A percentile compares a stretch with the other conserved stretches of the same genome.
Evolutionary conservation across 2,888 invertebrate genomes (phyloP).

Genomic region (Xestia ashworthii): DNA sequence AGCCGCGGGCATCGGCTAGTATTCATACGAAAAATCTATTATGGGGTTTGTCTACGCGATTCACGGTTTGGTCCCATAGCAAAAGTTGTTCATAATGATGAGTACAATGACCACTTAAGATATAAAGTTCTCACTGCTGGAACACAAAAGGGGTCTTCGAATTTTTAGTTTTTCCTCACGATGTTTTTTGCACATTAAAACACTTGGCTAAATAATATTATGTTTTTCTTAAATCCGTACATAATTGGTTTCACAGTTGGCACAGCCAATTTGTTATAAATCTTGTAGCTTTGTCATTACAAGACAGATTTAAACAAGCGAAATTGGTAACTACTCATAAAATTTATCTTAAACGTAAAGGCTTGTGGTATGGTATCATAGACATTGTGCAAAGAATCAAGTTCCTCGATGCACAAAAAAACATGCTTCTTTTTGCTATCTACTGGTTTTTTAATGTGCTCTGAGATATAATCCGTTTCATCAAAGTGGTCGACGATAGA

Average conservation of each 20-base stretch:
- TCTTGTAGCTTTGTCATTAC: background rate
- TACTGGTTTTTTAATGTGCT: constrained; percentile 3
- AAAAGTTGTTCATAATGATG: too few relatives aligned
- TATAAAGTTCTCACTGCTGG: background rate
- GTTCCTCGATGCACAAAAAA: constrained; percentile 19
- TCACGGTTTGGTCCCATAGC: too few relatives aligned
- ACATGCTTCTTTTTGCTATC: constrained; percentile 6
- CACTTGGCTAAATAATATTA: background rate
- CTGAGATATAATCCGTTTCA: background rate
- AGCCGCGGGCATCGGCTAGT: too few relatives aligned
- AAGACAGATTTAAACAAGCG: background rate
- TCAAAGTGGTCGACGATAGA: background rate
- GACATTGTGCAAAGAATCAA: background rate
- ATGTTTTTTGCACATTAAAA: background rate
- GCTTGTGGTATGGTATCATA: background rate
- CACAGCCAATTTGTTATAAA: background rate
- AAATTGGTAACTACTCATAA: background rate
- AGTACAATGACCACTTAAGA: too few relatives aligned
- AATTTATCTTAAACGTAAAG: background rate
- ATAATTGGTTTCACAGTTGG: background rate
- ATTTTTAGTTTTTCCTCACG: background rate
- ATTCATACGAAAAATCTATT: too few relatives aligned
- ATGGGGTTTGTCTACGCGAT: too few relatives aligned
- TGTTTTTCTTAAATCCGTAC: background rate
- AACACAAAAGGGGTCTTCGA: background rate